Percentiles rank a stretch among this genome's conserved stretches.
Conservation (phyloP, 2,113 vertebrate species). For the Zosterops lateralis region DNA sequence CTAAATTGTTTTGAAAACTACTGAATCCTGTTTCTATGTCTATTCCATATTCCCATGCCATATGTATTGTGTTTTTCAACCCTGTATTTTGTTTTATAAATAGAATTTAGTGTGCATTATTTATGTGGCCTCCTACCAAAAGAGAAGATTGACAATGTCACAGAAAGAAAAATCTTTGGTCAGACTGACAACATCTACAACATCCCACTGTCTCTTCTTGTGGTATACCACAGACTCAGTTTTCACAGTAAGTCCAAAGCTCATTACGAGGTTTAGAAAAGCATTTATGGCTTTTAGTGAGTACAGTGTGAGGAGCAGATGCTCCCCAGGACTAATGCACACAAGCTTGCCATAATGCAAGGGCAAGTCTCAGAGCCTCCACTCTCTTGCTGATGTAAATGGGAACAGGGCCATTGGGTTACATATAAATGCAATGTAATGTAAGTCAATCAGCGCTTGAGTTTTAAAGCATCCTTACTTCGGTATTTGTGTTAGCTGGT, state of each 20-base stretch:
- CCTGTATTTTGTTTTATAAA: background rate
- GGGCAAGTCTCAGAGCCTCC: background rate
- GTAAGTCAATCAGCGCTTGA: background rate
- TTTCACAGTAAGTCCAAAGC: background rate
- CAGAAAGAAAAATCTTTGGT: constrained; percentile 16
- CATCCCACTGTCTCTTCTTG: constrained; percentile 49
- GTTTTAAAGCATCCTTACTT: constrained; percentile 14
- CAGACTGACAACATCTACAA: constrained; percentile 3
- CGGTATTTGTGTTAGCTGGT: background rate
- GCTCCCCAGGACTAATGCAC: background rate
- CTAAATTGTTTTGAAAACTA: background rate
- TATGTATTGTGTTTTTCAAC: background rate
- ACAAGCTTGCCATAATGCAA: background rate
- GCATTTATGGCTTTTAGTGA: background rate
- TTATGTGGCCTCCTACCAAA: background rate
- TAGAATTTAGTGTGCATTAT: background rate
- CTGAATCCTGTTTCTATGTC: background rate
- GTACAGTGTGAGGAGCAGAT: background rate
- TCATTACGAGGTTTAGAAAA: background rate
- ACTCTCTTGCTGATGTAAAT: constrained; percentile 1
- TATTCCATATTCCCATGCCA: background rate
- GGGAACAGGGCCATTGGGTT: background rate
- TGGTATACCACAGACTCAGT: background rate
- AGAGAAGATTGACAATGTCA: background rate
- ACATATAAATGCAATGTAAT: background rate